phyloP scores from a whole-genome alignment of 2,797 vertebrate species.

The Erithacus rubecula region DNA sequence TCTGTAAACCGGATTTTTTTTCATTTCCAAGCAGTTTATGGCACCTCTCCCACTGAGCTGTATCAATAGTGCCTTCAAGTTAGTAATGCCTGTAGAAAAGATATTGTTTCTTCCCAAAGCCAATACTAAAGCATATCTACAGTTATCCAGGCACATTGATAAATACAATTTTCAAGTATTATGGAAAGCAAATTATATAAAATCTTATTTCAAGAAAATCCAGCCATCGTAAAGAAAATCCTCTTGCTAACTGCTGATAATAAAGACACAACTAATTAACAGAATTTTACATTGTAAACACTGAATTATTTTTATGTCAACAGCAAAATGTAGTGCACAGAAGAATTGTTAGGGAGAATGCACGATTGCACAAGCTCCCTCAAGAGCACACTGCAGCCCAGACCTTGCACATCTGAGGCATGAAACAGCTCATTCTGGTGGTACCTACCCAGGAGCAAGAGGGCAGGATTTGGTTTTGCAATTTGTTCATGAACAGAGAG shows the following conservation, averaged over 20 bases:
- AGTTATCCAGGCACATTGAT: background rate
- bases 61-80: background rate
- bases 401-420: background rate
- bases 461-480: background rate
- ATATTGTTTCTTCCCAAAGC: background rate
- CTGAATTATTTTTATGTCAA: background rate
- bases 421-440: background rate
- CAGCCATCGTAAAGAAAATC: background rate
- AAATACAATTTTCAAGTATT: background rate
- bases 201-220: background rate
- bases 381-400: background rate
- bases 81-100: background rate
- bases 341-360: background rate
- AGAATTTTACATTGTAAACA: background rate
- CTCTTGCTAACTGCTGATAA: background rate
- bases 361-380: background rate
- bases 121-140: background rate
- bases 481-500: background rate
- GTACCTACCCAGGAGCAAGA: background rate
- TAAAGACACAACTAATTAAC: background rate
- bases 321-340: background rate
- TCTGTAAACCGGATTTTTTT: background rate
- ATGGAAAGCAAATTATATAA: background rate
- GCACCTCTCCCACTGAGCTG: background rate
- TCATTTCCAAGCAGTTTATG: background rate